A percentile compares a stretch with the other conserved stretches of the same genome.
These are phyloP conservation scores for Thamnophis sirtalis DNA, from an alignment of 2,113 vertebrate genomes.

Conservation along the genomic window DNA sequence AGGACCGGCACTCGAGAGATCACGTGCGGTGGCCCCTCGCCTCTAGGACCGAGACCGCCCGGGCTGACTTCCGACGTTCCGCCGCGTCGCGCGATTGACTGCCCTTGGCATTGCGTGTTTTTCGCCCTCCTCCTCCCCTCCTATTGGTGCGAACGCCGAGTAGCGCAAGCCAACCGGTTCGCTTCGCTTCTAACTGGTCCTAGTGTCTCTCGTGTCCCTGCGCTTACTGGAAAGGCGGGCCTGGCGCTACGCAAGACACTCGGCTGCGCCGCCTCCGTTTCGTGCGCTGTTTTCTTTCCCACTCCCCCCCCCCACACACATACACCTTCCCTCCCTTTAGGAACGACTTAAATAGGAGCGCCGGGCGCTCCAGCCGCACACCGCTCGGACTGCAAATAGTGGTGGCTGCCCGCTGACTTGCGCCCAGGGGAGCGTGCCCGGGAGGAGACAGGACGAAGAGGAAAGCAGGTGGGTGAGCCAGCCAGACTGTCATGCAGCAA, in stretches of 20 bases:
- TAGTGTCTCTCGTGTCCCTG: neutral
- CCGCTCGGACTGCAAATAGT: neutral
- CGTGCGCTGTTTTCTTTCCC: neutral
- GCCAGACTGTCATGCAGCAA: neutral
- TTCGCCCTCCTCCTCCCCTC: too few relatives aligned
- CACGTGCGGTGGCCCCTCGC: neutral
- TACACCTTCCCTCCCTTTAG: neutral
- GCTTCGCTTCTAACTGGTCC: neutral
- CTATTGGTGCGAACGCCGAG: neutral
- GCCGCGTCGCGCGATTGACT: neutral
- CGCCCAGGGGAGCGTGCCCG: neutral
- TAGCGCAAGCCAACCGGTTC: neutral
- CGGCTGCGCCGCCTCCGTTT: neutral
- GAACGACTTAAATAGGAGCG: conserved; percentile 21
- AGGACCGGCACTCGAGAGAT: neutral
- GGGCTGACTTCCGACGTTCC: neutral
- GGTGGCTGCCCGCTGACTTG: neutral
- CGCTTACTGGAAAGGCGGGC: neutral
- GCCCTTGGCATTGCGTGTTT: neutral
- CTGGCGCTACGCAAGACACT: neutral
- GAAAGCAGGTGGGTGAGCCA: neutral
- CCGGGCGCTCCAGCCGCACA: neutral
- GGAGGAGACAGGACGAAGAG: neutral
- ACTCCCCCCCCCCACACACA: neutral
- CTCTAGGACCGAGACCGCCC: neutral